Base-by-base conservation (phyloP, 2,797 vertebrate genomes). In the Micropoecilia bifurca region DNA sequence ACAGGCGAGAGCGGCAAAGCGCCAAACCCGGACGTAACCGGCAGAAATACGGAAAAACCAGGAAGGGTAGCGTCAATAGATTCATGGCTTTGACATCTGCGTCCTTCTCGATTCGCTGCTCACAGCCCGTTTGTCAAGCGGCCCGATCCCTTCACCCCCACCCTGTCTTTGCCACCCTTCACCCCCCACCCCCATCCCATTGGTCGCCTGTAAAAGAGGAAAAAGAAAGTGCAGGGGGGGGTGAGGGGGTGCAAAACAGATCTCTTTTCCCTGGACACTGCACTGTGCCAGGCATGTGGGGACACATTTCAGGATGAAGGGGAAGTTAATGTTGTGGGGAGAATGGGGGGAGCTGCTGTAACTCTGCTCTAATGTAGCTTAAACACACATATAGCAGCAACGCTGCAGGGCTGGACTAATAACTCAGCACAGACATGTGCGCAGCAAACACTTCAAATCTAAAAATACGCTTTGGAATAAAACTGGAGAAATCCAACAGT, bases 101-200 rank as follows among this genome's bases (percentile, higher is more conserved):
- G 98, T 98, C 98, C 98, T 99, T 99, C 98, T 97, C 97, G 96
- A 97, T 55, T 97, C 94, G 91, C 91, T 96, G 97, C 96, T 93
- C 96, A 92, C 87, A 90, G 96, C 94, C 95, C 95, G 96, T 99
- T 96, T 96, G 95, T 98, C 95, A 93, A 77, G 63, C 57, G 81
- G 91, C 83, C 39, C 91, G 39, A 55, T n/a, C 53, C 63, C 0
- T 80, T 13, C 63, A 33, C 48, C 28, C n/a, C 46, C 50, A 74
- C 48, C 77, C 85, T 82, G 83, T 72, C 83, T 76, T 83, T 77
- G 45, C 83, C 90, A 92, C 92, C 94, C 93, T 94, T 95, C 77
- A 87, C 91, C n/a, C 33, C 33, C 33, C 33, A 1, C 33, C 78
- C 90, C 92, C 92, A 94, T 93, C 94, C 95, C 79, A 86, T 90